Base-by-base conservation (phyloP, 2,113 vertebrate species). In the Pterocles orientalis region DNA sequence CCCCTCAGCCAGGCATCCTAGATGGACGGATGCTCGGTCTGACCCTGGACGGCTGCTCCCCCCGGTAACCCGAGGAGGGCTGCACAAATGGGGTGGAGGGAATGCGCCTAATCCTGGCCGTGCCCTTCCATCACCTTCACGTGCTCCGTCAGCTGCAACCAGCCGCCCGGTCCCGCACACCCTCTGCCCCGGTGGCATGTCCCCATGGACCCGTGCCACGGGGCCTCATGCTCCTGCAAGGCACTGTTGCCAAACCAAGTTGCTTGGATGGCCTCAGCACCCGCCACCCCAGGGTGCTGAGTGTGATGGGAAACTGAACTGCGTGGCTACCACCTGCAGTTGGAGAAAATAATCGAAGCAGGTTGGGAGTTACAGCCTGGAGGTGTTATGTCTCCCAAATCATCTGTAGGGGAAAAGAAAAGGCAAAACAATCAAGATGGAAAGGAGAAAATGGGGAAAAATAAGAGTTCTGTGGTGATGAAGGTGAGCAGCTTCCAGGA, bases 101-200 rank as follows among this genome's bases (percentile, higher is more conserved):
- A 91, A 88, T 75, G 92, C 1, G 34, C 88, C 71, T 94, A 96
- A 96, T 93, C 71, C 92, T 56, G 90, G 64, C 33, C 29, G 2
- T 95, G 90, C 90, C 95, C 90, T 94, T 90, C 94, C 92, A 88
- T 65, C 90, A 75, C 88, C 92, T 95, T 69, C 96, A 91, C 17
- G 47, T 82, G 90, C 83, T 92, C 92, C 1, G 45, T 88, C 91
- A 94, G 92, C 96, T 94, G 80, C 2, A 0, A 21, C 56, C 58
- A 68, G 41, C 58, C 36, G 2, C 65, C 39, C 10, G 6, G 87
- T 88, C 65, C 77, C 1, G 3, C 69, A 45, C 65, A 14, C 57
- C 65, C 86, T 66, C 36, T 2, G 3, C 24, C 23, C 56, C 0
- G 1, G 18, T 43, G 87, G 94, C 86, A 88, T 64, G 83, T 86